phyloP scores from a whole-genome alignment of 2,797 vertebrate species.

The Eupleurogrammus muticus region DNA sequence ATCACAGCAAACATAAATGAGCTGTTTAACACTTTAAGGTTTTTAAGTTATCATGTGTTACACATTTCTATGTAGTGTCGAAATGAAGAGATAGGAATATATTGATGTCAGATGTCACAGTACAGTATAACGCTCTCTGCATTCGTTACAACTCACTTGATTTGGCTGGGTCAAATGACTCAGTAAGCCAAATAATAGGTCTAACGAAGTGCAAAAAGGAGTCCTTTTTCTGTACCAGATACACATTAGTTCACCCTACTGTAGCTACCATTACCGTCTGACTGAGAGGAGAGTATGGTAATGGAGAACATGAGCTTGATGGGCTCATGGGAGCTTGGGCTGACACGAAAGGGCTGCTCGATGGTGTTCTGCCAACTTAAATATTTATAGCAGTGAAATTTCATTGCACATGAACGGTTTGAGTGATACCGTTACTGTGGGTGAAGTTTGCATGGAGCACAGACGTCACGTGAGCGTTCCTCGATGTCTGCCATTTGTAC shows the following conservation, averaged over 20 bases:
- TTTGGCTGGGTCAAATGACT: slow-evolving; percentile 73
- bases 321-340: slow-evolving; percentile 69
- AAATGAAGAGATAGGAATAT: slow-evolving; percentile 21
- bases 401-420: slow-evolving; percentile 62
- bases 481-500: slow-evolving; percentile 34
- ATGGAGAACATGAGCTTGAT: slow-evolving; percentile 67
- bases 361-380: slow-evolving; percentile 68
- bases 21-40: slow-evolving; percentile 63
- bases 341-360: slow-evolving; percentile 72
- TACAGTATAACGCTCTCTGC: slow-evolving; percentile 32
- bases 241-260: slow-evolving; percentile 61
- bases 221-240: slow-evolving; percentile 55
- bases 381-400: slow-evolving; percentile 72
- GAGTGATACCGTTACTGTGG: slow-evolving; percentile 60
- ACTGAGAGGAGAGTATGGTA: slow-evolving; percentile 64
- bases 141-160: slow-evolving; percentile 68
- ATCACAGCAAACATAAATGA: slow-evolving; percentile 70
- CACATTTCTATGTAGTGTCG: slow-evolving; percentile 6
- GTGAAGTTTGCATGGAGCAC: slow-evolving; percentile 48
- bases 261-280: slow-evolving; percentile 58
- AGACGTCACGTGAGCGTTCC: slow-evolving; percentile 30
- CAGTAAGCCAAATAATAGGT: slow-evolving; percentile 78
- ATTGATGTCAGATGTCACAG: slow-evolving; percentile 42
- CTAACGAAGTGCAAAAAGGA: slow-evolving; percentile 79
- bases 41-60: slow-evolving; percentile 36